These are phyloP conservation scores for Melozone crissalis DNA, from an alignment of 2,113 vertebrate species.

Conservation along the genomic window DNA sequence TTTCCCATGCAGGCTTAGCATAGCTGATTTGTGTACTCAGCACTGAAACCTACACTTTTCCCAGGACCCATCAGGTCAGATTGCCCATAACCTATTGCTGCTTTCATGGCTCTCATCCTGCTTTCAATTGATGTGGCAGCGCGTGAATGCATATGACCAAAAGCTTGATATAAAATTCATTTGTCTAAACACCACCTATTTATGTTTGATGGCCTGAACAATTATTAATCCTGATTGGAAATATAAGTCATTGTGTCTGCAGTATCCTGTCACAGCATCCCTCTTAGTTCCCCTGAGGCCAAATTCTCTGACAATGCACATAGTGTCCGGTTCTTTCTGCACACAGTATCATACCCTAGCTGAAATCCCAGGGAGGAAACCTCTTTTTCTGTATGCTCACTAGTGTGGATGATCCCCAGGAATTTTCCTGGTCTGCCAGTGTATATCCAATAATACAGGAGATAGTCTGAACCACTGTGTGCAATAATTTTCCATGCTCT, in stretches of 20 bases:
- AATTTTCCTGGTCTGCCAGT: conserved; percentile 32
- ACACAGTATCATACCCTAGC: background rate
- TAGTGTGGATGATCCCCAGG: conserved; percentile 48
- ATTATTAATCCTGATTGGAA: conserved; percentile 66
- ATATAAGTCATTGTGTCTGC: conserved; percentile 56
- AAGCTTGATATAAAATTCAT: conserved; percentile 58
- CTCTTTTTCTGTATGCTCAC: conserved; percentile 53
- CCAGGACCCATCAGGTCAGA: conserved; percentile 50
- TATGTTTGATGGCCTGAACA: conserved; percentile 60
- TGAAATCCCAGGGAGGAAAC: conserved; percentile 42
- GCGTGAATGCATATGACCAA: background rate
- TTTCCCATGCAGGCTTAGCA: conserved; percentile 51
- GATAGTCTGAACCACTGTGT: background rate
- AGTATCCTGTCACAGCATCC: conserved; percentile 32
- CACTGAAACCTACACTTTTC: conserved; percentile 57
- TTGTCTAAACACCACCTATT: conserved; percentile 45
- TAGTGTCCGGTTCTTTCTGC: conserved; percentile 27
- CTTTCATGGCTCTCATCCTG: conserved; percentile 49
- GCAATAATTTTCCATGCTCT: background rate
- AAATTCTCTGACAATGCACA: conserved; percentile 56
- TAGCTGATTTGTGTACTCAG: conserved; percentile 44
- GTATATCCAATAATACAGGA: background rate
- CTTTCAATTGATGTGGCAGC: conserved; percentile 33
- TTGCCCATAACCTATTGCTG: conserved; percentile 22
- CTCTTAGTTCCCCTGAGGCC: conserved; percentile 42